Conservation (phyloP, 1,140 invertebrate species). For the Orchestia grillus region DNA sequence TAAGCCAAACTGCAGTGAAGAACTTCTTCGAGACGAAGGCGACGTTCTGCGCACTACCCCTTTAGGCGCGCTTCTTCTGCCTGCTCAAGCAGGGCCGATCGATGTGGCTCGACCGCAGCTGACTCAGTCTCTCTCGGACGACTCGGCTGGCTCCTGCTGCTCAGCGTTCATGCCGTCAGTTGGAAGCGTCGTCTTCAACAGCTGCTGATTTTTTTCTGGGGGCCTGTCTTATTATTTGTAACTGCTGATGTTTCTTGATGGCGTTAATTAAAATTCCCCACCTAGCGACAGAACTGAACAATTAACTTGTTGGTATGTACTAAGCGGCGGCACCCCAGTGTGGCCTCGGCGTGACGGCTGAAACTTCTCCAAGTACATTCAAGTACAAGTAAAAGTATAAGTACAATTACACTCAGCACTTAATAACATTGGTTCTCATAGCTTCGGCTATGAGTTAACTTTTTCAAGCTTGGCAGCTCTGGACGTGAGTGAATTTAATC, state of each 20-base stretch:
- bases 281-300: too few relatives aligned
- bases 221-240: not conserved
- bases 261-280: not conserved
- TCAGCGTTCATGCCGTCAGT: not conserved
- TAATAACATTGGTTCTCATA: too few relatives aligned
- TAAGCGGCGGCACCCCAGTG: too few relatives aligned
- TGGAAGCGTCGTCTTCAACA: not conserved
- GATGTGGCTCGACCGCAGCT: not conserved
- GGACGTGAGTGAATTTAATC: too few relatives aligned
- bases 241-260: not conserved
- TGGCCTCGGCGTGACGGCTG: too few relatives aligned
- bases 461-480: too few relatives aligned
- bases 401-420: too few relatives aligned
- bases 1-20: not conserved
- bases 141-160: not conserved
- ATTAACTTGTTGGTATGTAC: too few relatives aligned
- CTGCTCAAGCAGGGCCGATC: conserved; percentile 1
- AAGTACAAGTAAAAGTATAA: too few relatives aligned
- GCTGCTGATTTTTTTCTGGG: not conserved
- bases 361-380: too few relatives aligned
- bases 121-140: not conserved
- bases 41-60: not conserved
- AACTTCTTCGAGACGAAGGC: not conserved
- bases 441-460: too few relatives aligned
- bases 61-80: conserved; percentile 17